These are phyloP conservation scores for Acanthisitta chloris DNA, from an alignment of 2,113 vertebrate species.

Conservation along the genomic window DNA sequence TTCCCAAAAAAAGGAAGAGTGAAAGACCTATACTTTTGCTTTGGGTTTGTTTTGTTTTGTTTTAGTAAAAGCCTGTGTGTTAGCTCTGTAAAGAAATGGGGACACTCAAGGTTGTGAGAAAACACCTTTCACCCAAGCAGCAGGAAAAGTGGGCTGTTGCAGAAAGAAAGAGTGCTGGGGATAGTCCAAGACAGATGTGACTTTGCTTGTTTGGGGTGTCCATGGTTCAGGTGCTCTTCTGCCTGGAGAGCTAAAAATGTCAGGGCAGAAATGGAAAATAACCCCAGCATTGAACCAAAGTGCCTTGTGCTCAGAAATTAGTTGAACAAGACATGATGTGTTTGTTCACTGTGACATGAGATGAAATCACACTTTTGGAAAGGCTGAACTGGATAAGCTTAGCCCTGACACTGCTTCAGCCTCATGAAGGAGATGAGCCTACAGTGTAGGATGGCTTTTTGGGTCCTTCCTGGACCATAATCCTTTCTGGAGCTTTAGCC, in stretches of 20 bases:
- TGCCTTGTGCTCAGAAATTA: background rate
- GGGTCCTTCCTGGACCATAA: background rate
- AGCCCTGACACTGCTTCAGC: background rate
- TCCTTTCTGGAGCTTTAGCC: background rate
- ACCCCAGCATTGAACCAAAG: rapidly evolving
- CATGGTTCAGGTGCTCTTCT: background rate
- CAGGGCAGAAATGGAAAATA: background rate
- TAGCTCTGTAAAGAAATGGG: background rate
- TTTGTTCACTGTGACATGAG: background rate
- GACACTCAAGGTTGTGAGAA: background rate
- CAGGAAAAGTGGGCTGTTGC: background rate
- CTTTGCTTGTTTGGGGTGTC: background rate
- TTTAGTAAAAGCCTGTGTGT: background rate
- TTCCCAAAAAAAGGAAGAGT: background rate
- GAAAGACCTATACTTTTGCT: background rate
- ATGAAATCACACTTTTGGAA: background rate
- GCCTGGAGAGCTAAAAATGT: background rate
- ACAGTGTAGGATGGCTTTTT: background rate
- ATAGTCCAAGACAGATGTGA: background rate
- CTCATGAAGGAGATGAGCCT: background rate
- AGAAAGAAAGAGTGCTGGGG: background rate
- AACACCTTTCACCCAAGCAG: background rate
- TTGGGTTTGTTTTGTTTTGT: background rate
- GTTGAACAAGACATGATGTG: background rate
- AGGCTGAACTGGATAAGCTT: background rate